These are phyloP conservation scores for Thunnus maccoyii DNA, from an alignment of 2,113 vertebrate species.

Conservation along the genomic window DNA sequence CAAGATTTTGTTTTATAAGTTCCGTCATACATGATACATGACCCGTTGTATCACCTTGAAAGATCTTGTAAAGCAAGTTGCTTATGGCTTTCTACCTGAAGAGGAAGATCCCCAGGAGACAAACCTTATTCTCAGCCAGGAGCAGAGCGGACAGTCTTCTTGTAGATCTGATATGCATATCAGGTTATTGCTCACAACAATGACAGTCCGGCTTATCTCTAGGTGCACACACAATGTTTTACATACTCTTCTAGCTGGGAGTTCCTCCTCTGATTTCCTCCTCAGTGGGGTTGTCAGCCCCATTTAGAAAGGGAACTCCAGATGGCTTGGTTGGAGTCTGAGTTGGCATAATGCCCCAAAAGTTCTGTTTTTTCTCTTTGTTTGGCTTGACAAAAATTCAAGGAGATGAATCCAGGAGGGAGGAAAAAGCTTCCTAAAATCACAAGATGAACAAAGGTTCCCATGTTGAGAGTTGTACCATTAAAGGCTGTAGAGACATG, in stretches of 20 bases:
- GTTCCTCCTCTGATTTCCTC: too few relatives aligned
- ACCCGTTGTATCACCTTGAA: too few relatives aligned
- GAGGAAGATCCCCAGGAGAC: not conserved
- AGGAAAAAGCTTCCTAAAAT: not conserved
- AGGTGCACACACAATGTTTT: too few relatives aligned
- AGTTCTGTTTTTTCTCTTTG: not conserved
- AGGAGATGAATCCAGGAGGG: not conserved
- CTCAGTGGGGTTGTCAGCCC: too few relatives aligned
- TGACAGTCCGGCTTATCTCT: too few relatives aligned
- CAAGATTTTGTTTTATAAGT: too few relatives aligned
- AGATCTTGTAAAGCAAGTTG: too few relatives aligned
- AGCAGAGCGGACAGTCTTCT: too few relatives aligned
- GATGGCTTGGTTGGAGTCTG: not conserved
- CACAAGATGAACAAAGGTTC: not conserved
- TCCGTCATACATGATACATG: too few relatives aligned
- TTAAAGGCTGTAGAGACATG: not conserved
- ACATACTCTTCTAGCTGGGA: too few relatives aligned
- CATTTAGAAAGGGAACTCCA: not conserved
- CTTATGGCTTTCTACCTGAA: not conserved
- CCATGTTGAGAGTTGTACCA: not conserved
- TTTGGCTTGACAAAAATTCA: not conserved
- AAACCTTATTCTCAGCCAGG: not conserved
- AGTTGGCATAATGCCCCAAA: not conserved
- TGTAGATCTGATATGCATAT: too few relatives aligned
- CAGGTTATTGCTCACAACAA: too few relatives aligned